These are phyloP conservation scores for Cylloceria caligata DNA, from an alignment of 2,888 invertebrate genomes.

Conservation along the genomic window DNA sequence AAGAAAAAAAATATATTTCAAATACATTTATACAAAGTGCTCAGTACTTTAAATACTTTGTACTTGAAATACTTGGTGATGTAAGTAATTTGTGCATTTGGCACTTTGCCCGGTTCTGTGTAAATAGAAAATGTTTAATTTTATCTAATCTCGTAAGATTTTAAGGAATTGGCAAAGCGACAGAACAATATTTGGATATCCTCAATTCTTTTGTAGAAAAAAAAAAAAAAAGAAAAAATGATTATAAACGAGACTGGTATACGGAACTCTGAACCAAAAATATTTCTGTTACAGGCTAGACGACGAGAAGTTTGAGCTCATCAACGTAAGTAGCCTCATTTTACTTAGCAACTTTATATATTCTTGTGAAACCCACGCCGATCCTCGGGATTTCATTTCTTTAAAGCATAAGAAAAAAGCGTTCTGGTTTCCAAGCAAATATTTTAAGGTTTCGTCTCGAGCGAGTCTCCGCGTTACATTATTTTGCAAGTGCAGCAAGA, in stretches of 20 bases:
- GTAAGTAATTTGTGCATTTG: not conserved
- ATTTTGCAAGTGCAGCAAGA: not conserved
- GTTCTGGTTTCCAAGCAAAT: constrained; percentile 36
- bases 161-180: not conserved
- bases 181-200: not conserved
- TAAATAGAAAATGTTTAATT: not conserved
- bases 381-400: not conserved
- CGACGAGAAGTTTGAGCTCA: constrained; percentile 93
- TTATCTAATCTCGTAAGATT: not conserved
- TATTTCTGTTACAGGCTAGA: constrained; percentile 89
- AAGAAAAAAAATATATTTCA: not conserved
- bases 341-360: constrained; percentile 8
- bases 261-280: constrained; percentile 23
- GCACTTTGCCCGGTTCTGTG: not conserved
- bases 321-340: constrained; percentile 91
- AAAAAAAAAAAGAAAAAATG: not conserved
- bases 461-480: not conserved
- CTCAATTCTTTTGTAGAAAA: not conserved
- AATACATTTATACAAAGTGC: not conserved
- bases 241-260: not conserved
- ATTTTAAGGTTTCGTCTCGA: not conserved
- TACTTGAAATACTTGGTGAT: too few species aligned
- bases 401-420: constrained; percentile 3
- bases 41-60: not conserved
- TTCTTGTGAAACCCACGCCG: not conserved